These are phyloP conservation scores for Zoanthus gigantus DNA, from an alignment of 92 coral and sea anemone species.

Conservation along the genomic window DNA sequence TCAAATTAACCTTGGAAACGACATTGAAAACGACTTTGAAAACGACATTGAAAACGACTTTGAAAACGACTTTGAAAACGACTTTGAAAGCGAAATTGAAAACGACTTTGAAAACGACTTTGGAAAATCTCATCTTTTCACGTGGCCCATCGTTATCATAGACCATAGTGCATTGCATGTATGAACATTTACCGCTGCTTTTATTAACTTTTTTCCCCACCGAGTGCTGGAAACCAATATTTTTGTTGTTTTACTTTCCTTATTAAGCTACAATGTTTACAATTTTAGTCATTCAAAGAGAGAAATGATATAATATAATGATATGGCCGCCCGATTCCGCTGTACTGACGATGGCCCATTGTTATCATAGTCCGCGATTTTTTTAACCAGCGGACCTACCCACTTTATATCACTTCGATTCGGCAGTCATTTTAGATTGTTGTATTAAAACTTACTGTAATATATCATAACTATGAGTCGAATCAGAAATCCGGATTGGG, in stretches of 20 bases:
- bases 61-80: background rate
- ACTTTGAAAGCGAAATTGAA: background rate
- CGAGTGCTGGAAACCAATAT: background rate
- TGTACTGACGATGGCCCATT: slow-evolving; percentile 13
- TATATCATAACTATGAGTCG: background rate
- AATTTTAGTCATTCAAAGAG: slow-evolving; percentile 2
- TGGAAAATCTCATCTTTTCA: background rate
- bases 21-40: background rate
- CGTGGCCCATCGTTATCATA: slow-evolving; percentile 13
- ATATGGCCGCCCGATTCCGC: background rate
- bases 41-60: background rate
- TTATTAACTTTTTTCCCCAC: slow-evolving; percentile 3
- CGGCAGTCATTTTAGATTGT: slow-evolving; percentile 7
- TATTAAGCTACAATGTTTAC: slow-evolving; percentile 1
- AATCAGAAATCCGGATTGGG: background rate
- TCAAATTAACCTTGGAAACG: background rate
- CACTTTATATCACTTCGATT: slow-evolving; percentile 5
- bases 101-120: background rate
- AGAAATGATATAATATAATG: slow-evolving; percentile 4
- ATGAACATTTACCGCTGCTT: slow-evolving; percentile 1
- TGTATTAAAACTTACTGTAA: background rate
- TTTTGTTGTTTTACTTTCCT: background rate
- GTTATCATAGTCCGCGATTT: slow-evolving; percentile 8
- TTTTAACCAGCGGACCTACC: slow-evolving; percentile 8
- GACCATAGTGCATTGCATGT: background rate